These are phyloP conservation scores for Coilia nasus DNA, from an alignment of 2,797 vertebrate genomes.

Conservation along the genomic window DNA sequence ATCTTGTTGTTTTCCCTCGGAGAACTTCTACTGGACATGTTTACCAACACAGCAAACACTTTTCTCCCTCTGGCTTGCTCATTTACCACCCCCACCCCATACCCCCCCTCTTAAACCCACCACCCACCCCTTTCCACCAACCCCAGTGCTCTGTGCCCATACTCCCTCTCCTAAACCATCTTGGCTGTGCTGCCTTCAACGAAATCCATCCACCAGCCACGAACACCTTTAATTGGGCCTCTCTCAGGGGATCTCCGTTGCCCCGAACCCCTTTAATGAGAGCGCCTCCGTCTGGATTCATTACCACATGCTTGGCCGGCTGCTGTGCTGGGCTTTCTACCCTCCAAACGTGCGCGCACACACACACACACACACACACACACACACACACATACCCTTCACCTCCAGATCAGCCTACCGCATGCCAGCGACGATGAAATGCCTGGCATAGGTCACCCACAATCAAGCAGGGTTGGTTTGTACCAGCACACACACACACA, in stretches of 20 bases:
- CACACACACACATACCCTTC: no score
- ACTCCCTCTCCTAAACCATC: constrained; percentile 1
- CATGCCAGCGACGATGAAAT: background rate
- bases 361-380: no score
- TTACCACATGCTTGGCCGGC: constrained; percentile 36
- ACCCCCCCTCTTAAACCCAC: background rate
- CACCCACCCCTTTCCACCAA: background rate
- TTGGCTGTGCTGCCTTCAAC: background rate
- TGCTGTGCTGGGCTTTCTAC: background rate
- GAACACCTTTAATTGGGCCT: constrained; percentile 39
- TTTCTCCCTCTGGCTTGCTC: background rate
- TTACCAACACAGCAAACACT: constrained; percentile 9
- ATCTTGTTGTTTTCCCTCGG: constrained; percentile 15
- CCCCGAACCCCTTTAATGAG: constrained; percentile 74
- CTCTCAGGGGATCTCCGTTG: constrained; percentile 58
- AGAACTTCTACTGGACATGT: background rate
- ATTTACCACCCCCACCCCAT: background rate
- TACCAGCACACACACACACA: background rate
- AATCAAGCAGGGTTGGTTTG: background rate
- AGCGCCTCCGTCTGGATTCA: constrained; percentile 66
- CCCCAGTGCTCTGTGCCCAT: background rate
- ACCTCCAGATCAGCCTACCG: background rate
- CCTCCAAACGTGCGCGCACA: background rate
- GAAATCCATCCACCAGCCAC: constrained; percentile 3
- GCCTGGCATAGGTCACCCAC: background rate